Base-by-base conservation (phyloP, 2,888 invertebrate species). In the Cephus spinipes region DNA sequence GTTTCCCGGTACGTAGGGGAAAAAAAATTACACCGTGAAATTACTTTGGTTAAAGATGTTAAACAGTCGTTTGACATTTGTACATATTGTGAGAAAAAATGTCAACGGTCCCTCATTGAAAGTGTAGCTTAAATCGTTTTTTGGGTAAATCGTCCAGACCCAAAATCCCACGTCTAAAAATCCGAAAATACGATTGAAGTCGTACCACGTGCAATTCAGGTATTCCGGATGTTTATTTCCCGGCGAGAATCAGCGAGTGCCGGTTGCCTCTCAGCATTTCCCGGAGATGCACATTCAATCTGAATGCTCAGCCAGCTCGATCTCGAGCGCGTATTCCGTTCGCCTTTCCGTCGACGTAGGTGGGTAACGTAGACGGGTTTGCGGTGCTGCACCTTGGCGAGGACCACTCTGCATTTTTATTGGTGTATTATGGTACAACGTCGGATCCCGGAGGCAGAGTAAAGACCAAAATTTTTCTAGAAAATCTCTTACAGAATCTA, bases 321-420 rank as follows among this genome's bases (percentile, higher is more conserved):
- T 79, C 75, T 79, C 77, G 69, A 79, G 76, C 40, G 81, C 79
- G 79, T 79, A 81, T 79, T 80, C 81, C 73, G 74, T 36, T 68
- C 75, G 75, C 40, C 15, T 23, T 55, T 79, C 75, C 79, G 12
- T 55, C 40, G 73, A 69, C 23, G 69, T 55, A 69, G 35, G 55
- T 23, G 30, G 33, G n/a, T 55, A 69, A 55, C 40, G 35, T 74
- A n/a, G n/a, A 15, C 33, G 68, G 30, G 34, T 69, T 9, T 23
- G 55, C 30, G 6, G 33, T 12, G 68, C 74, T 74, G 78, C 73
- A 81, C 40, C 40, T 23, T 55, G 40, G 76, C 79, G 73, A 83
- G 78, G 77, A 82, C 84, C 81, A 85, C 83, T 86, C 85, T 87
- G 87, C 86, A 87, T 87, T 88, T 88, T 87, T 87, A 88, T 87